Conservation (phyloP, 2,113 vertebrate species). For the Alectura lathami region DNA sequence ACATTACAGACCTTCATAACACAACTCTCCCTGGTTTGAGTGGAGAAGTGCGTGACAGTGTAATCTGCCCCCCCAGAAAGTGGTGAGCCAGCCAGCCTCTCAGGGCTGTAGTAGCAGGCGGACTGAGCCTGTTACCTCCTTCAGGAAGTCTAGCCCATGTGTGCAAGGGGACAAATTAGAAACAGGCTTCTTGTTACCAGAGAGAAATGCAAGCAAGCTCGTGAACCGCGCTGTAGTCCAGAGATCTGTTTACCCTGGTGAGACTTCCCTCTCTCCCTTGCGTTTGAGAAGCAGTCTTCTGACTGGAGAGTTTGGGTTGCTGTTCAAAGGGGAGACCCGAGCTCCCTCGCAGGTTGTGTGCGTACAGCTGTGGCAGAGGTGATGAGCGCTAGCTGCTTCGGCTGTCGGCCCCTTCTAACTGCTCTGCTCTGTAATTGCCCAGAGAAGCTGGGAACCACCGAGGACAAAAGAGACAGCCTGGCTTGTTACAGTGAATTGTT, state of each 20-base stretch:
- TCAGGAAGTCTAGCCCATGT: background rate
- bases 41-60: background rate
- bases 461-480: background rate
- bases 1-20: background rate
- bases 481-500: background rate
- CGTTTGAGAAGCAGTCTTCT: conserved; percentile 11
- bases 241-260: background rate
- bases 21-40: background rate
- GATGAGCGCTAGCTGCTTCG: background rate
- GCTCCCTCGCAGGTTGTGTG: background rate
- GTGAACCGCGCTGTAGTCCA: background rate
- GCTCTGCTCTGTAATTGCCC: background rate
- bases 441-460: background rate
- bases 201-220: background rate
- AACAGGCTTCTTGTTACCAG: background rate
- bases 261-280: background rate
- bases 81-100: background rate
- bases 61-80: background rate
- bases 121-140: background rate
- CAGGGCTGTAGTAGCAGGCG: background rate
- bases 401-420: background rate
- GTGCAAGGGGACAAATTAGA: conserved; percentile 33
- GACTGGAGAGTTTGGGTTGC: background rate
- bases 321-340: background rate
- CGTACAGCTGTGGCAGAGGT: background rate